phyloP scores from a whole-genome alignment of 30 jellyfish, hydroid and myxozoan species.

The Sanderia malayensis region DNA sequence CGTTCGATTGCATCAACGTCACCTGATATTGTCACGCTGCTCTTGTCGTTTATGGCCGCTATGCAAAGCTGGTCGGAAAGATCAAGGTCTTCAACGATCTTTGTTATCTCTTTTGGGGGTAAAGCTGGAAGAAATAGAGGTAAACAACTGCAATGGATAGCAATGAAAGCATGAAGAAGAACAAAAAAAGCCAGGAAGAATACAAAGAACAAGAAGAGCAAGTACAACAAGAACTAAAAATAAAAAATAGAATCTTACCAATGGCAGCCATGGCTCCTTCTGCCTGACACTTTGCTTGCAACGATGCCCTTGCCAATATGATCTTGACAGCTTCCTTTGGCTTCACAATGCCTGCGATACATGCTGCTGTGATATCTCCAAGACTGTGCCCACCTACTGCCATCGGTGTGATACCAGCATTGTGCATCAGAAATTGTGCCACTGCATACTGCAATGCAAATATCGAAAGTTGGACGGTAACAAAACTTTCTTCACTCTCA shows the following conservation, averaged over 20 bases:
- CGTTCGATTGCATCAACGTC: slow-evolving; percentile 56
- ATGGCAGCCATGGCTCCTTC: slow-evolving; percentile 72
- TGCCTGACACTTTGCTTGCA: slow-evolving; percentile 53
- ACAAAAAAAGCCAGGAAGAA: no score
- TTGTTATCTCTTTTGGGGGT: slow-evolving; percentile 30
- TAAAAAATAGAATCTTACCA: slow-evolving; percentile 38
- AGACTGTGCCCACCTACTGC: slow-evolving; percentile 75
- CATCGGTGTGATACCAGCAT: slow-evolving; percentile 43
- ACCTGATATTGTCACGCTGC: slow-evolving; percentile 57
- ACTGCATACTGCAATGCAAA: slow-evolving; percentile 67
- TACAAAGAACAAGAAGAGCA: no score
- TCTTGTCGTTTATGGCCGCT: slow-evolving; percentile 63
- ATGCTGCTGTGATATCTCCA: slow-evolving; percentile 75
- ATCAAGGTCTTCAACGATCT: slow-evolving; percentile 25
- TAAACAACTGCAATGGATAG: no score
- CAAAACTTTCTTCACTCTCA: slow-evolving; percentile 33
- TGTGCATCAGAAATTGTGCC: slow-evolving; percentile 19
- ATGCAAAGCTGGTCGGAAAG: slow-evolving; percentile 39
- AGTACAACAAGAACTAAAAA: no score
- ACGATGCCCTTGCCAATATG: slow-evolving; percentile 65
- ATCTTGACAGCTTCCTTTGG: slow-evolving; percentile 53
- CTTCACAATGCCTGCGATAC: slow-evolving; percentile 44
- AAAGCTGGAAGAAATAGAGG: slow-evolving; percentile 32
- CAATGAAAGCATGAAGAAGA: no score
- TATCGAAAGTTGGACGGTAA: slow-evolving; percentile 65